These are phyloP conservation scores for Ammodytes marinus DNA, from an alignment of 2,113 vertebrate species.

Conservation along the genomic window DNA sequence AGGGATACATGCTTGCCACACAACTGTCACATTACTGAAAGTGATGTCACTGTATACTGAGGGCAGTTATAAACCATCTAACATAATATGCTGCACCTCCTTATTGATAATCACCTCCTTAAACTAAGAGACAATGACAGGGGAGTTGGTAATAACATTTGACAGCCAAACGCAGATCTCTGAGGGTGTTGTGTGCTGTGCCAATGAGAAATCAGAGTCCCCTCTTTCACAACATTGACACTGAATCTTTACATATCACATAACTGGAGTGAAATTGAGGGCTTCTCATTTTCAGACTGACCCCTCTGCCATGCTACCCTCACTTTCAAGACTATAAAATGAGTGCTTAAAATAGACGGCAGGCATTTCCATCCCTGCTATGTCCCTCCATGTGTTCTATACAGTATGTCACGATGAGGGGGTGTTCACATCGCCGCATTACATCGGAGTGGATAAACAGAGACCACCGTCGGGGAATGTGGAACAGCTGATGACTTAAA, in stretches of 20 bases:
- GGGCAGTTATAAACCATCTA: slow-evolving; percentile 45
- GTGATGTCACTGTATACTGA: slow-evolving; percentile 26
- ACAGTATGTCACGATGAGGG: slow-evolving; percentile 12
- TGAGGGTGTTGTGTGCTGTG: slow-evolving; percentile 32
- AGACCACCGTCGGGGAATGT: slow-evolving; percentile 1
- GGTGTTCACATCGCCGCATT: slow-evolving; percentile 10
- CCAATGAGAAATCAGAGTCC: slow-evolving; percentile 11
- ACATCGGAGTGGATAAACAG: slow-evolving; percentile 16
- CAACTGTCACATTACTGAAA: slow-evolving; percentile 22
- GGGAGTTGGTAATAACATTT: slow-evolving; percentile 63
- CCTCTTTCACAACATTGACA: slow-evolving; percentile 5
- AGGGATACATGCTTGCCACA: neutral
- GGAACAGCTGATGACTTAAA: slow-evolving; percentile 38
- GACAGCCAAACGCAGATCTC: slow-evolving; percentile 32
- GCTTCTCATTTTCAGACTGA: slow-evolving; percentile 1
- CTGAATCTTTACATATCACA: slow-evolving; percentile 32
- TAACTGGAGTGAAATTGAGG: slow-evolving; percentile 32
- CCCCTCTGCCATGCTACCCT: neutral
- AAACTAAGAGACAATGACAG: slow-evolving; percentile 61
- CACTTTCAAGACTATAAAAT: slow-evolving; percentile 31
- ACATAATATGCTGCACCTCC: slow-evolving; percentile 52
- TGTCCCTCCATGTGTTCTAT: neutral
- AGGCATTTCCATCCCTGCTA: slow-evolving; percentile 34
- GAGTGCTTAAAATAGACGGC: slow-evolving; percentile 45
- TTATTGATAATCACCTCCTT: slow-evolving; percentile 70